phyloP scores from a whole-genome alignment of 2,888 invertebrate genomes.

The Druceiella hillmani region DNA sequence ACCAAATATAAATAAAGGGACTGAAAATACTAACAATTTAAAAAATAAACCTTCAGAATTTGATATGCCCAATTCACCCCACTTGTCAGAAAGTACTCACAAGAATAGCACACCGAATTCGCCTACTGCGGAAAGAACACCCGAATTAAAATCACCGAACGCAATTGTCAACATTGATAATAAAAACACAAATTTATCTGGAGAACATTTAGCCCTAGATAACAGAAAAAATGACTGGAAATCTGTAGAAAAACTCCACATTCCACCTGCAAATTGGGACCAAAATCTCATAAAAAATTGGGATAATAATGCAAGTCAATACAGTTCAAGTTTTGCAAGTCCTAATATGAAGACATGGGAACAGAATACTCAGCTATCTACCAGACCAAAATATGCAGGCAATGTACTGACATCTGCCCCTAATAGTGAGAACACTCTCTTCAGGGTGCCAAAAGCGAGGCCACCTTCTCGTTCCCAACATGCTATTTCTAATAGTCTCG shows the following conservation, averaged over 20 bases:
- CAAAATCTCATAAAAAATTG: slow-evolving; percentile 10
- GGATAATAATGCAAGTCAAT: slow-evolving; percentile 10
- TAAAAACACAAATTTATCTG: neutral
- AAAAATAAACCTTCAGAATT: slow-evolving; percentile 40
- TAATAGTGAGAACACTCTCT: slow-evolving; percentile 51
- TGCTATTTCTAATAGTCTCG: slow-evolving; percentile 39
- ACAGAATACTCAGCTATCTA: slow-evolving; percentile 21
- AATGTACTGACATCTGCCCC: slow-evolving; percentile 30
- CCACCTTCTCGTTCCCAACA: slow-evolving; percentile 57
- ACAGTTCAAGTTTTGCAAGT: slow-evolving; percentile 14
- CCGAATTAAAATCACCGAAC: slow-evolving; percentile 41
- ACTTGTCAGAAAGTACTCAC: slow-evolving; percentile 43
- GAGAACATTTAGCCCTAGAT: slow-evolving; percentile 5
- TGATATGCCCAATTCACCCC: slow-evolving; percentile 44
- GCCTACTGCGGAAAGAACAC: slow-evolving; percentile 36
- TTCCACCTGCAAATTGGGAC: slow-evolving; percentile 17
- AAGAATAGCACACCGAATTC: slow-evolving; percentile 42
- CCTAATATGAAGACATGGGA: slow-evolving; percentile 39
- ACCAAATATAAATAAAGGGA: slow-evolving; percentile 33
- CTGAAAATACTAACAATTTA: slow-evolving; percentile 30
- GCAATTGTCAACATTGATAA: too few relatives aligned
- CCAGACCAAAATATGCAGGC: slow-evolving; percentile 22
- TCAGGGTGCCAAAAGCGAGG: slow-evolving; percentile 59
- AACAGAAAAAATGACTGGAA: slow-evolving; percentile 38
- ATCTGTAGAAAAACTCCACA: slow-evolving; percentile 35